Base-by-base conservation (phyloP, 2,888 invertebrate genomes). In the Xestia rhomboidea region DNA sequence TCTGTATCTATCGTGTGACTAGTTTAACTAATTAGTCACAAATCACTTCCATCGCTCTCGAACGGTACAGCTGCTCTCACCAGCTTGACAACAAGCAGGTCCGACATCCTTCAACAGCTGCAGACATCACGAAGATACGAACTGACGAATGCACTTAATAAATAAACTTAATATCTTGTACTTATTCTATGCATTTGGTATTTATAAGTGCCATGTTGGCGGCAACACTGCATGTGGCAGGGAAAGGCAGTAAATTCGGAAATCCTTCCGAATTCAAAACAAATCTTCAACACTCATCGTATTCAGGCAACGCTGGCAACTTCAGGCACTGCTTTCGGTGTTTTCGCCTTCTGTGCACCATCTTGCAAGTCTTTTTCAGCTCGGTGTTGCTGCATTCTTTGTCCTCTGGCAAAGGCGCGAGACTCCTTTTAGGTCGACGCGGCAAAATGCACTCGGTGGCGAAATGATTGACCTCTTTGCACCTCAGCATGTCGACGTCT, bases 331-430 rank as follows among this genome's bases (percentile, higher is more conserved):
- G 95, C 49, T 92, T 93, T 76, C 96, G 91, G 82, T 94, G 91
- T 82, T 95, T 94, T 60, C 94, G 92, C 77, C 93, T 92, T 74
- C 92, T 91, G 41, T 92, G 91, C 49, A 92, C 91, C 76, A 91
- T 85, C 78, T 93, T 92, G 77, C 89, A 93, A 78, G 92, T 91
- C 80, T 93, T 95, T 77, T 92, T 94, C 74, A 95, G 84, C 68
- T 95, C 96, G 0, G 87, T 90, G 76, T 91, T 95, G 75, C 93
- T 94, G 91, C 95, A 95, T 82, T 96, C 96, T 81, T 94, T 95
- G 84, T 96, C 96, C 83, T 96, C 96, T 0, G 95, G 96, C 34
- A 96, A 84, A 2, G 96, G 93, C 11, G 96, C 94, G 7, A 96
- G 87, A 60, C 90, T 92, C 57, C 95, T 91, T 82, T 95, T 95